Evolutionary conservation across 1,140 invertebrate species (phyloP).

Genomic region (Platyscapa corneri): DNA sequence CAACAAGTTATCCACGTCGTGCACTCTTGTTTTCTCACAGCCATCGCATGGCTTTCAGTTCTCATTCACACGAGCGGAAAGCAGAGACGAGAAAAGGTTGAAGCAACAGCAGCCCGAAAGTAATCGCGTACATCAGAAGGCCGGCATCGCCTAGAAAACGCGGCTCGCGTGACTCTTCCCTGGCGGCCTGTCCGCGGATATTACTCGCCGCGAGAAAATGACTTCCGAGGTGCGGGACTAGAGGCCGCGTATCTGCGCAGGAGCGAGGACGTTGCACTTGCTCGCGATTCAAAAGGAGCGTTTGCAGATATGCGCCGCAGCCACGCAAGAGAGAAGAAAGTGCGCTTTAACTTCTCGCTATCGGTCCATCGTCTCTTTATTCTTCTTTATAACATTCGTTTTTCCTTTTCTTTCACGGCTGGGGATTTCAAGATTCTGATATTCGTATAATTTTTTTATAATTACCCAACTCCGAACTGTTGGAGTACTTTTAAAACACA

Average conservation of each 20-base stretch:
- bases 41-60: neutral
- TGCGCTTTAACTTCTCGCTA: neutral
- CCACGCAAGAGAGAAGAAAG: too few species aligned
- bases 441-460: too few species aligned
- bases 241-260: neutral
- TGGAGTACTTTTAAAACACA: too few species aligned
- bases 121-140: neutral
- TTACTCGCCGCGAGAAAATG: neutral
- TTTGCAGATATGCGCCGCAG: neutral
- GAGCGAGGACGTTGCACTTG: conserved; percentile 29
- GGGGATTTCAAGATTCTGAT: too few species aligned
- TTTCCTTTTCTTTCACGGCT: too few species aligned
- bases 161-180: neutral
- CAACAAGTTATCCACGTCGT: neutral
- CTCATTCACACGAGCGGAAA: neutral
- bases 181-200: neutral
- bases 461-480: too few species aligned
- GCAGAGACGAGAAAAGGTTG: neutral
- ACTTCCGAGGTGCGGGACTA: conserved; percentile 7
- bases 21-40: neutral
- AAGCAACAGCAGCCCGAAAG: neutral
- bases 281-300: too few species aligned
- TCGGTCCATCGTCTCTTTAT: too few species aligned
- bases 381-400: too few species aligned
- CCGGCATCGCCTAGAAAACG: neutral